Evolutionary conservation across 2,113 vertebrate genomes (phyloP), one percentile per base, ranked within the genome.

Genomic region (Promerops cafer): DNA sequence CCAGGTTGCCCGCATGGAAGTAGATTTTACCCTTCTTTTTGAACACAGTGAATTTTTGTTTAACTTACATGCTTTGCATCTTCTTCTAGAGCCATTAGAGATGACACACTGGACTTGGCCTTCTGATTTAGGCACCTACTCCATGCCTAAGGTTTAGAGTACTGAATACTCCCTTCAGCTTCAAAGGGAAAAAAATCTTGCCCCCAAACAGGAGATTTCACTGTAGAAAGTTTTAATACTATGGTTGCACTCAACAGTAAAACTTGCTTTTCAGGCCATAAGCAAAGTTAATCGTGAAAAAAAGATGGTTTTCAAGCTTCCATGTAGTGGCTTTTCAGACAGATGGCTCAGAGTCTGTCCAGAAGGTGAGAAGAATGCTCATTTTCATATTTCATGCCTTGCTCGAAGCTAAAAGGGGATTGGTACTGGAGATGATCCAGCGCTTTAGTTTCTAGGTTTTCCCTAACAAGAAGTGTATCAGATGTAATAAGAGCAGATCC

Each of bases 381-480:
- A 17, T 76, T 90, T 94, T 76, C 39, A 1, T 71, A 50, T 79
- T 83, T 85, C 26, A 40, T 85, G 57, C 53, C 54, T 93, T 88
- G 3, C 74, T 87, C 79, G 56, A 93, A 93, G 19, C 44, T 76
- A 49, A 85, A 82, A 76, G 24, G 16, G 35, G 85, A 50, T 35
- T 61, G 28, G 7, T 59, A 61, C 66, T 85, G 53, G 59, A 74
- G 40, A 80, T 2, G 23, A 88, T 80, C 45, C 75, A 83, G 24
- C 28, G 28, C 44, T 94, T 90, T 69, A 49, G n/a, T 17, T 95
- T 26, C 61, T 83, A 1, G 35, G 21, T 61, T 93, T 91, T 80
- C 61, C 53, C 31, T 76, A 65, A 39, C 54, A 61, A 79, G 44
- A 92, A 80, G 35, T 49, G 49, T 56, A 66, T 90, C 60, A 50